These are phyloP conservation scores for Tinea trinotella DNA, from an alignment of 2,888 invertebrate species.

Conservation along the genomic window DNA sequence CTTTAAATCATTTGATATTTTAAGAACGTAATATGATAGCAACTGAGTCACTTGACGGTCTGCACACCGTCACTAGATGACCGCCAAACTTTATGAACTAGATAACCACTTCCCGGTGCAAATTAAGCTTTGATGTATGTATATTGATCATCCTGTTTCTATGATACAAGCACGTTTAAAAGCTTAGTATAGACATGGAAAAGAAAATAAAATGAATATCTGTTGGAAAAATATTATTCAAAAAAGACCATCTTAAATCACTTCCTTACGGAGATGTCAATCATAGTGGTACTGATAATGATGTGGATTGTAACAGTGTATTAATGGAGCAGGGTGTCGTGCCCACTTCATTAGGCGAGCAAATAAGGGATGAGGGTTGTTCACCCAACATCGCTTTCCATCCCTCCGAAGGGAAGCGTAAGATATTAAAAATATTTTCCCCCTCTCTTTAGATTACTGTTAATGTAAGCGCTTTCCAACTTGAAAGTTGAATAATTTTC, in stretches of 20 bases:
- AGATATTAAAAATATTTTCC: constrained; percentile 14
- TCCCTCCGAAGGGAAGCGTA: constrained; percentile 22
- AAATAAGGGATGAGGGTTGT: constrained; percentile 52
- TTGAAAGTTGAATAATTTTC: background rate
- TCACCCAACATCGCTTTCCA: constrained; percentile 43
- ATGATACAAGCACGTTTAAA: no score
- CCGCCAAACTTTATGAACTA: no score
- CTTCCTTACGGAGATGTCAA: background rate
- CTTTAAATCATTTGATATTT: no score
- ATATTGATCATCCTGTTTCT: no score
- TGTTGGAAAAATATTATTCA: background rate
- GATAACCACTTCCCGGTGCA: no score
- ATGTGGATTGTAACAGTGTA: constrained; percentile 45
- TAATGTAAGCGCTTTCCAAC: constrained; percentile 7
- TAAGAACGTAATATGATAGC: no score
- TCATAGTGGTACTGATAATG: background rate
- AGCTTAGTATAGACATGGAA: no score
- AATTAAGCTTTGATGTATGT: no score
- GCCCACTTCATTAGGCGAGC: constrained; percentile 63
- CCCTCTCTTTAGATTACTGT: constrained; percentile 3
- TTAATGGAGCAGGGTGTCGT: constrained; percentile 47
- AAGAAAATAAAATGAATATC: no score
- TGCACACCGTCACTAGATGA: no score
- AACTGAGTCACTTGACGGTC: no score
- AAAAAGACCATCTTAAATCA: background rate